Evolutionary conservation across 1,140 invertebrate species (phyloP), one percentile per base, ranked within the genome.

Genomic region (Brachionus manjavacas): DNA sequence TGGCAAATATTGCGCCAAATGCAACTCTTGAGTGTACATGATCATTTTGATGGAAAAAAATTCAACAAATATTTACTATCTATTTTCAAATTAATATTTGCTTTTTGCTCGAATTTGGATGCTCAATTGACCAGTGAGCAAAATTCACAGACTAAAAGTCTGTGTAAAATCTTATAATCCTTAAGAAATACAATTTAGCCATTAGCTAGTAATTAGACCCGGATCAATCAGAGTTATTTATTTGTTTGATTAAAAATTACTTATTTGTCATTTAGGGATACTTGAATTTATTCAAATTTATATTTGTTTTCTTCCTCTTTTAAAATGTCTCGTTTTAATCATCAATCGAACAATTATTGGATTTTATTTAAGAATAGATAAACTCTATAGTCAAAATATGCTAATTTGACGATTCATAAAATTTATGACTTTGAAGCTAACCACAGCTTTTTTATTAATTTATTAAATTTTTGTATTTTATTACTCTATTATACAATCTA

Each of bases 71-170:
- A 68, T 68, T 68, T 68, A 68, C 28, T n/a, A 68, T 68, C 66
- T 35, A 23, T 68, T 68, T 68, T 68, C 14, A 23, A 68, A 68
- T 68, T 68, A 68, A 68, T 39, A 31, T 68, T 68, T 68, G 66
- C 31, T 68, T 68, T 68, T 20, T 60, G 52, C 52, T 23, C 20
- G 52, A 60, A 20, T 60, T 60, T 60, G 25, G 16, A 60, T 23
- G 52, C n/a, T 20, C 20, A 9, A 60, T 60, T 60, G 52, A 60
- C 52, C 52, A 60, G 52, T 60, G 52, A 60, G 8, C 20, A 60
- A 60, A 60, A 60, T 60, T 60, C 52, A 60, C 52, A 60, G 52
- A 60, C 52, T 60, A 9, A 60, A 28, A 60, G 52, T 60, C 52
- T 60, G 52, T 60, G 52, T 23, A 60, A 60, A 60, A 60, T 60